phyloP scores from a whole-genome alignment of 2,113 vertebrate genomes.

The Ictalurus punctatus region DNA sequence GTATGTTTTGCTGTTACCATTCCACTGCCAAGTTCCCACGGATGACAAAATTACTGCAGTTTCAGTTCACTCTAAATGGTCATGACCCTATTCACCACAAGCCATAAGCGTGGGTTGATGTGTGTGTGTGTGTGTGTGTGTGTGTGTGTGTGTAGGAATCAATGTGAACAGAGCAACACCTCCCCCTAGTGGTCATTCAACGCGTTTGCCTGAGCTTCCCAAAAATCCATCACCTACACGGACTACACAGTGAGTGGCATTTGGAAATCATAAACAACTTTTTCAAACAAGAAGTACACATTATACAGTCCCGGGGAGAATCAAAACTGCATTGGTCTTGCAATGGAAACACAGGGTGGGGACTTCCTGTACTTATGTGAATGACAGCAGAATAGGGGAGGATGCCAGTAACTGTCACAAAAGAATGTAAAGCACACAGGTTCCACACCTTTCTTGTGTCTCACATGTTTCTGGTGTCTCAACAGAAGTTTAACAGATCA shows the following conservation, averaged over 20 bases:
- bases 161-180: slow-evolving; percentile 7
- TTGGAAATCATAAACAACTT: neutral
- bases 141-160: slow-evolving; percentile 59
- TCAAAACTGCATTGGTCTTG: neutral
- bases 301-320: neutral
- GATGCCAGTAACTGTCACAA: neutral
- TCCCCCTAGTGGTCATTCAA: slow-evolving; percentile 42
- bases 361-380: slow-evolving; percentile 2
- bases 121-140: slow-evolving; percentile 19
- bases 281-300: neutral
- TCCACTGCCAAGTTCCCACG: neutral
- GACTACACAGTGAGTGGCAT: slow-evolving; percentile 66
- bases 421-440: neutral
- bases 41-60: neutral
- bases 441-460: neutral
- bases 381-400: neutral
- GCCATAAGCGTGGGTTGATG: neutral
- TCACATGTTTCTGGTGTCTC: neutral
- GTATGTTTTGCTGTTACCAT: neutral
- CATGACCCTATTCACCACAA: neutral
- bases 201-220: slow-evolving; percentile 63
- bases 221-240: slow-evolving; percentile 60
- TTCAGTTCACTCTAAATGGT: neutral
- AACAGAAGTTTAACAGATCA: neutral
- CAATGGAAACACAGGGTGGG: neutral